Evolutionary conservation across 2,888 invertebrate genomes (phyloP).

Genomic region (Dusona sp.): DNA sequence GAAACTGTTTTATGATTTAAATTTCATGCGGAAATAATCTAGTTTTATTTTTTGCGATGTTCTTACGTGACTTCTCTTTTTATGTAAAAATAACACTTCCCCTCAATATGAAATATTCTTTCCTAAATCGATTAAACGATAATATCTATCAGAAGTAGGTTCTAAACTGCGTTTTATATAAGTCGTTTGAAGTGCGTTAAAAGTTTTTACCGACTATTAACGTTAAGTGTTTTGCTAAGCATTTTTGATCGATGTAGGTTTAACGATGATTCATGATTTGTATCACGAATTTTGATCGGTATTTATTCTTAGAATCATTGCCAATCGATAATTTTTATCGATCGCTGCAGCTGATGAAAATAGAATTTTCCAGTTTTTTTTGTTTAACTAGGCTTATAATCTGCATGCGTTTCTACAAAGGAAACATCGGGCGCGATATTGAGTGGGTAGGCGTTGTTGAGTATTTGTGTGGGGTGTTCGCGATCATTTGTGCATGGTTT

Average conservation of each 20-base stretch:
- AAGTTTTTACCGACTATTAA: not conserved
- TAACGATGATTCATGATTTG: constrained; percentile 6
- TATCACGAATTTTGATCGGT: not conserved
- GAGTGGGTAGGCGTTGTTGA: not conserved
- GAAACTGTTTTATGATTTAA: not conserved
- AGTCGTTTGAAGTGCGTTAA: not conserved
- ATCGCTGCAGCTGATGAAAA: not conserved
- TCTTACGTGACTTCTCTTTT: not conserved
- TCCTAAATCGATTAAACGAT: not conserved
- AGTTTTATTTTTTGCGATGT: not conserved
- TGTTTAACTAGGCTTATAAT: not conserved
- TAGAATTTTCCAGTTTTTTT: not conserved
- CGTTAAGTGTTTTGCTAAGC: not conserved
- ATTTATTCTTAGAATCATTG: constrained; percentile 9
- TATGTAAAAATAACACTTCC: not conserved
- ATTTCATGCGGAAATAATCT: not conserved
- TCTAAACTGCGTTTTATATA: not conserved
- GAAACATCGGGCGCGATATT: constrained; percentile 3
- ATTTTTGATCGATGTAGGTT: not conserved
- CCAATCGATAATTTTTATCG: not conserved
- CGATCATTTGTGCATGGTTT: constrained; percentile 16
- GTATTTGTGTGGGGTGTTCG: constrained; percentile 17
- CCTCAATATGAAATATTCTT: not conserved
- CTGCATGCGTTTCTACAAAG: not conserved
- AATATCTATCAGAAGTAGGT: constrained; percentile 10